Evolutionary conservation across 2,888 invertebrate genomes (phyloP).

Genomic region (Calameuta filiformis): DNA sequence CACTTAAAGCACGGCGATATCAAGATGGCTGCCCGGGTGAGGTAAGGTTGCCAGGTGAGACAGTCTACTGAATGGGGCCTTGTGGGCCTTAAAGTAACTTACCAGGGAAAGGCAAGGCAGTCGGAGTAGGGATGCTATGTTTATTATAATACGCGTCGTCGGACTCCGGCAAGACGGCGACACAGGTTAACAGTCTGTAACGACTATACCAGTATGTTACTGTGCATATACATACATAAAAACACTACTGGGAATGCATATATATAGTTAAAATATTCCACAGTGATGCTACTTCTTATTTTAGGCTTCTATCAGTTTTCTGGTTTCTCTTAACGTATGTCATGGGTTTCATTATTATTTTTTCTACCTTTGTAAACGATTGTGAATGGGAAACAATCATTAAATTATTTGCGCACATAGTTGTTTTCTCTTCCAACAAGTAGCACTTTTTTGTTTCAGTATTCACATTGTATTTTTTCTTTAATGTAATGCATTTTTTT

Average conservation of each 20-base stretch:
- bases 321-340: not conserved
- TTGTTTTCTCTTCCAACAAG: not conserved
- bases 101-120: conserved; percentile 18
- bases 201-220: not conserved
- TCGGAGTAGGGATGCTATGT: conserved; percentile 15
- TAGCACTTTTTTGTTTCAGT: not conserved
- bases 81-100: conserved; percentile 15
- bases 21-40: conserved; percentile 51
- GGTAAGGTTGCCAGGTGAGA: conserved; percentile 43
- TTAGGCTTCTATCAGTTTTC: not conserved
- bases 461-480: not conserved
- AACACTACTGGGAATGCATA: not conserved
- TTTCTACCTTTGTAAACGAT: not conserved
- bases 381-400: not conserved
- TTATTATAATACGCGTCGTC: not conserved
- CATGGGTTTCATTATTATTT: too few relatives aligned
- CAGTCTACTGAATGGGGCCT: conserved; percentile 24
- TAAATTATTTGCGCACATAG: not conserved
- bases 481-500: not conserved
- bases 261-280: not conserved
- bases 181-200: not conserved
- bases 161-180: not conserved
- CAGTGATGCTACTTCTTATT: not conserved
- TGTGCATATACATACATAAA: not conserved
- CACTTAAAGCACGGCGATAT: conserved; percentile 19